These are phyloP conservation scores for Rhinoderma darwinii DNA, from an alignment of 2,113 vertebrate species.

Conservation along the genomic window DNA sequence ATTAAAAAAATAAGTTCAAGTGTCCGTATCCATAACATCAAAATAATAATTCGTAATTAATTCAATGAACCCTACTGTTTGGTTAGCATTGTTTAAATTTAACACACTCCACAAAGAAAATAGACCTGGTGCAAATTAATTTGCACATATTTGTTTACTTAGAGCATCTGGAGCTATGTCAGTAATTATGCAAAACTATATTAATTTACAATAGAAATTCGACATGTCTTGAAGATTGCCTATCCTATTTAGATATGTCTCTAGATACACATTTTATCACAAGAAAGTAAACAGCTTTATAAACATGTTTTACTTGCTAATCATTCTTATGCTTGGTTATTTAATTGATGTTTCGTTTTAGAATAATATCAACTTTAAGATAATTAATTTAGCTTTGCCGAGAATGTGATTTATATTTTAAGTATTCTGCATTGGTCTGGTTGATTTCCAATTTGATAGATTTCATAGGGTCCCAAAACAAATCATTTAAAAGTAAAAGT, in stretches of 20 bases:
- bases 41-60: not conserved
- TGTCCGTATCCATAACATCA: not conserved
- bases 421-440: not conserved
- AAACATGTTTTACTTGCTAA: constrained; percentile 49
- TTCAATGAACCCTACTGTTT: not conserved
- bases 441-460: constrained; percentile 37
- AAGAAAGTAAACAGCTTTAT: constrained; percentile 50
- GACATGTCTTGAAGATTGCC: constrained; percentile 45
- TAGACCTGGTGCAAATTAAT: constrained; percentile 20
- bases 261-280: constrained; percentile 49
- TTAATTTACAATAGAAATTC: constrained; percentile 41
- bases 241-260: constrained; percentile 48
- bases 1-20: too few relatives aligned
- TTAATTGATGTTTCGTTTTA: constrained; percentile 38
- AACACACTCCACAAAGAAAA: constrained; percentile 5
- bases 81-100: not conserved
- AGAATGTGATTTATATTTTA: constrained; percentile 24
- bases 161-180: constrained; percentile 47
- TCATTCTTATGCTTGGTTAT: constrained; percentile 32
- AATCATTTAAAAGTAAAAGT: constrained; percentile 13
- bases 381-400: constrained; percentile 31
- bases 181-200: constrained; percentile 47
- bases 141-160: constrained; percentile 43
- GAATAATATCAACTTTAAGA: constrained; percentile 28
- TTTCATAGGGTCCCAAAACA: constrained; percentile 35